phyloP scores from a whole-genome alignment of 2,113 vertebrate species.

The Spheniscus mendiculus region DNA sequence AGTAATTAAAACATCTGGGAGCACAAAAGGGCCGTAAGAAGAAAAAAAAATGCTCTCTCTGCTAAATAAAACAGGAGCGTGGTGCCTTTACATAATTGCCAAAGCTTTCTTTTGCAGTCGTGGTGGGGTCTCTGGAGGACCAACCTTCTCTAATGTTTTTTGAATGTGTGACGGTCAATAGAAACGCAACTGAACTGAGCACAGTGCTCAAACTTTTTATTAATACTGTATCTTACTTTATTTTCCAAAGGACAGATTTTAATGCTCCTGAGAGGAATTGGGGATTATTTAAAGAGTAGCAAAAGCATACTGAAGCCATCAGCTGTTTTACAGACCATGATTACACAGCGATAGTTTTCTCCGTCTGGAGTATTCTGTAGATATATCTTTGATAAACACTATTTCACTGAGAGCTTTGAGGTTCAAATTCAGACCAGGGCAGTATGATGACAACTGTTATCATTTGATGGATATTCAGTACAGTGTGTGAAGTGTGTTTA shows the following conservation, averaged over 20 bases:
- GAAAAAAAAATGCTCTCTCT: neutral
- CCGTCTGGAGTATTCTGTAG: neutral
- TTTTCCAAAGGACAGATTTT: constrained; percentile 27
- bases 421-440: constrained; percentile 33
- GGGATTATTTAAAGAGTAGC: constrained; percentile 29
- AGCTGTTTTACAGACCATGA: neutral
- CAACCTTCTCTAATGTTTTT: constrained; percentile 28
- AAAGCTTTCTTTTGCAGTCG: neutral
- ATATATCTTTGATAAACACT: neutral
- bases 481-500: neutral
- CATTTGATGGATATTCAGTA: constrained; percentile 22
- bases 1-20: constrained; percentile 98
- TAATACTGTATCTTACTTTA: neutral
- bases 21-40: constrained; percentile 67
- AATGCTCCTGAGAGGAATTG: constrained; percentile 9
- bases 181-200: neutral
- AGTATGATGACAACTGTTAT: constrained; percentile 32
- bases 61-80: constrained; percentile 58
- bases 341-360: neutral
- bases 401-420: neutral
- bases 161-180: constrained; percentile 29
- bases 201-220: neutral
- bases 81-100: constrained; percentile 49
- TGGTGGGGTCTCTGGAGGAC: constrained; percentile 33
- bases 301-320: constrained; percentile 52